Evolutionary conservation across 2,113 vertebrate genomes (phyloP), one percentile per base, ranked within the genome.

Genomic region (Ophiodon elongatus): DNA sequence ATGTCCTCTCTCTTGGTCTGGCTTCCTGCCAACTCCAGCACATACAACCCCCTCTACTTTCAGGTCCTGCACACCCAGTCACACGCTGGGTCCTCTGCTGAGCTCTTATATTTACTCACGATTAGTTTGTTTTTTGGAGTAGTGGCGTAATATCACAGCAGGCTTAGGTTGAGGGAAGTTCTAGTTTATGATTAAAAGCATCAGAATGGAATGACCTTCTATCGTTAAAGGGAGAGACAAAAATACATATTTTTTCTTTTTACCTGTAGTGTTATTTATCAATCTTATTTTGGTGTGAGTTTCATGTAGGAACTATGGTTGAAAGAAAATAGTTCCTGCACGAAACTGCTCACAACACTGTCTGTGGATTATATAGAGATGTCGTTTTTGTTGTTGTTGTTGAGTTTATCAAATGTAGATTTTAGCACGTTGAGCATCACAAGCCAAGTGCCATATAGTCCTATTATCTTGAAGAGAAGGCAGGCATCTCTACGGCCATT

Each of bases 1-100:
- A 88, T 67, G 39, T 88, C 25, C 72, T 84, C 85, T 80, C 75
- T 70, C 71, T 60, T 76, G 73, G 79, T 64, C 80, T 87, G 82
- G 83, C 73, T 37, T 66, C 6, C 39, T 76, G 64, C 75, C 80
- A 89, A 14, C 76, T 56, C 2, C 8, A 73, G 43, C 78, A 76
- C 74, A 66, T 47, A 59, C 56, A 69, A 27, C 23, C 19, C 37
- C 43, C 37, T 50, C 13, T 19, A 17, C 45, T 62, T 79, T 31
- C 41, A 23, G 54, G 62, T 60, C 72, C 54, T 43, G 52, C 70
- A 62, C 81, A 64, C 76, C 33, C 57, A n/a, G 35, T 57, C 64
- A 39, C 59, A 85, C 27, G 52, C 66, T 79, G 45, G 6, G 10
- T 19, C 31, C 31, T 73, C 23, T 8, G 25, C 13, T 25, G 29